phyloP scores from a whole-genome alignment of 2,888 invertebrate genomes.

The Stratiomys singularior region DNA sequence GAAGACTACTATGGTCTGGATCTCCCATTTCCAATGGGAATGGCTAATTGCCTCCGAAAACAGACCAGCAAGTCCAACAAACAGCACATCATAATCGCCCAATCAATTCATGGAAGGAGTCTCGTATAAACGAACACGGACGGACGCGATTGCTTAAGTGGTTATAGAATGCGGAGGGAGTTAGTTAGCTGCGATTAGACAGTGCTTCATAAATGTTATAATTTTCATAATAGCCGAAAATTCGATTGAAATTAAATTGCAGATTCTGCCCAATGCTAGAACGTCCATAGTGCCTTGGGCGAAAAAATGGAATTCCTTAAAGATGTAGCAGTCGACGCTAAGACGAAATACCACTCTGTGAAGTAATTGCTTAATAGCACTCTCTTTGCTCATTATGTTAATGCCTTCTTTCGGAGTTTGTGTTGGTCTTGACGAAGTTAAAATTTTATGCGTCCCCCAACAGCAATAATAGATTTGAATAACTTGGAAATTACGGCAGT shows the following conservation, averaged over 20 bases:
- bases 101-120: constrained; percentile 27
- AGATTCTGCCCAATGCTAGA: background rate
- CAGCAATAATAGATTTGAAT: no score
- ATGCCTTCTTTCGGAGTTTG: background rate
- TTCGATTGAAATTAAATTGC: constrained; percentile 34
- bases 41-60: constrained; percentile 14
- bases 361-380: background rate
- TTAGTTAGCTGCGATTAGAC: background rate
- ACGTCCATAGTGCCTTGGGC: background rate
- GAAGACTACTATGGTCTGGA: constrained; percentile 18
- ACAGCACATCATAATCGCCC: constrained; percentile 12
- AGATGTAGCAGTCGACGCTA: background rate
- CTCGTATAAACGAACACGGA: constrained; percentile 30
- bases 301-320: background rate
- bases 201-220: constrained; percentile 38
- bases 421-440: no score
- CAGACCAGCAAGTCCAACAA: background rate
- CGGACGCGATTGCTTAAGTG: background rate
- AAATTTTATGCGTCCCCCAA: no score
- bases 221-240: constrained; percentile 40
- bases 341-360: background rate
- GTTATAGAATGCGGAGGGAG: background rate
- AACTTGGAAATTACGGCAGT: no score
- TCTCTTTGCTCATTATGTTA: constrained; percentile 3
- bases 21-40: background rate